Conservation (phyloP, 2,113 vertebrate genomes). For the Ophthalmolycus amberensis region DNA sequence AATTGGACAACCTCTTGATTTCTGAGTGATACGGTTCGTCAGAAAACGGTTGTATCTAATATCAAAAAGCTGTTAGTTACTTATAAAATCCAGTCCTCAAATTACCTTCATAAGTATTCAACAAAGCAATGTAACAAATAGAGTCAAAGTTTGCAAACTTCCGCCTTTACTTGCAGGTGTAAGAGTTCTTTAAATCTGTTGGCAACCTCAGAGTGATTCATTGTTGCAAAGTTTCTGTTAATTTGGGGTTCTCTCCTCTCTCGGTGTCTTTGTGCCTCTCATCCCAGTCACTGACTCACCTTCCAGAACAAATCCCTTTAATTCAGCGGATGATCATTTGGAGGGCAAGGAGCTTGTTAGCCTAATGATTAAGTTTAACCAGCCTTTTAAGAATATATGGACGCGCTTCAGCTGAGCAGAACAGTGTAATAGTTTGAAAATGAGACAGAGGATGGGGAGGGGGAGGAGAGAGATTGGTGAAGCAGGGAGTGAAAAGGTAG, state of each 20-base stretch:
- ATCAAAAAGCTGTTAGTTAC: not conserved
- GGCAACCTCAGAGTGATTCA: slow-evolving; percentile 83
- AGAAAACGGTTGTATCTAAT: too few relatives aligned
- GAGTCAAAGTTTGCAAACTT: not conserved
- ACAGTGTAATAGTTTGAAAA: slow-evolving; percentile 95
- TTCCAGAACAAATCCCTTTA: slow-evolving; percentile 95
- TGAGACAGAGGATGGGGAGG: slow-evolving; percentile 75
- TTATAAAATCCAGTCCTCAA: not conserved
- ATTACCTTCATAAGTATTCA: not conserved
- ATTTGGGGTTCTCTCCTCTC: slow-evolving; percentile 81
- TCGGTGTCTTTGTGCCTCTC: slow-evolving; percentile 24
- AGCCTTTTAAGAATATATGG: slow-evolving; percentile 98
- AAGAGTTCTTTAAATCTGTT: not conserved
- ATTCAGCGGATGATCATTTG: slow-evolving; percentile 94
- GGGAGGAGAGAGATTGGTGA: slow-evolving; percentile 83
- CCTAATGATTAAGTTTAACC: slow-evolving; percentile 99
- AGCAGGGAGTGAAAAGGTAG: slow-evolving; percentile 13
- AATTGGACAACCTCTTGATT: not conserved
- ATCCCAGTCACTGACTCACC: slow-evolving; percentile 90
- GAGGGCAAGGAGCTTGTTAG: slow-evolving; percentile 95
- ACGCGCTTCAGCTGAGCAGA: slow-evolving; percentile 93
- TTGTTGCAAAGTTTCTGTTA: slow-evolving; percentile 91
- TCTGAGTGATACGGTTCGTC: not conserved
- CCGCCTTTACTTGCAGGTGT: not conserved
- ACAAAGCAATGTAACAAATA: not conserved